A percentile compares a stretch with the other conserved stretches of the same genome.
Evolutionary conservation across 1,140 invertebrate species (phyloP).

Genomic region (Drosophila dunni): DNA sequence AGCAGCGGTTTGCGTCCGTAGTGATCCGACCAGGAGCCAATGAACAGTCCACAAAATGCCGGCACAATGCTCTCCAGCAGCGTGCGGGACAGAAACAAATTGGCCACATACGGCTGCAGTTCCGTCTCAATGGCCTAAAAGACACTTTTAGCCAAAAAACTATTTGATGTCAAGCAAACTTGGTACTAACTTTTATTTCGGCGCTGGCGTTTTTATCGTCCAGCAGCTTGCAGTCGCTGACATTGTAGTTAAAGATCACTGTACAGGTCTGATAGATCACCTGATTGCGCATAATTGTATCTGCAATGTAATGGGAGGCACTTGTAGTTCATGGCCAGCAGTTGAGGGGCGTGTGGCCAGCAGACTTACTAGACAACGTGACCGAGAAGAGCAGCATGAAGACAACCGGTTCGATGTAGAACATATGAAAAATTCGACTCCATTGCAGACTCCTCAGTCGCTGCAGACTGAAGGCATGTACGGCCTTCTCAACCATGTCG

Average conservation of each 20-base stretch:
- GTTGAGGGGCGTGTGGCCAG: too few species aligned
- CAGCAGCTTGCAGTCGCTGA: conserved; percentile 85
- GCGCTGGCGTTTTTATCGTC: conserved; percentile 85
- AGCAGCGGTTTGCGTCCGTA: conserved; percentile 90
- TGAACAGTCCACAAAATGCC: conserved; percentile 87
- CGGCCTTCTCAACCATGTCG: conserved; percentile 74
- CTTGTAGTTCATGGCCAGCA: not conserved
- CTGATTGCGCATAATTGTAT: conserved; percentile 86
- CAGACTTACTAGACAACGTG: conserved; percentile 75
- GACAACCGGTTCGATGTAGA: conserved; percentile 80
- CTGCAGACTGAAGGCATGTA: conserved; percentile 48
- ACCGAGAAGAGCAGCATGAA: conserved; percentile 77
- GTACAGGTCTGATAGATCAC: conserved; percentile 86
- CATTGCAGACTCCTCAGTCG: conserved; percentile 65
- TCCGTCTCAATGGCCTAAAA: conserved; percentile 86
- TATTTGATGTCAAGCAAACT: too few species aligned
- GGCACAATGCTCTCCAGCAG: conserved; percentile 88
- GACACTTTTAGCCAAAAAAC: too few species aligned
- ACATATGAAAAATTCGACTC: conserved; percentile 75
- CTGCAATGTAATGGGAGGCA: conserved; percentile 67
- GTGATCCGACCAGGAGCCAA: conserved; percentile 90
- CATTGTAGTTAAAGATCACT: conserved; percentile 84
- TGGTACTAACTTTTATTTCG: conserved; percentile 74
- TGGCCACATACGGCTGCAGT: conserved; percentile 87
- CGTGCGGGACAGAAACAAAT: conserved; percentile 86